Conservation (phyloP, 2,797 vertebrate species). For the Spheniscus humboldti region DNA sequence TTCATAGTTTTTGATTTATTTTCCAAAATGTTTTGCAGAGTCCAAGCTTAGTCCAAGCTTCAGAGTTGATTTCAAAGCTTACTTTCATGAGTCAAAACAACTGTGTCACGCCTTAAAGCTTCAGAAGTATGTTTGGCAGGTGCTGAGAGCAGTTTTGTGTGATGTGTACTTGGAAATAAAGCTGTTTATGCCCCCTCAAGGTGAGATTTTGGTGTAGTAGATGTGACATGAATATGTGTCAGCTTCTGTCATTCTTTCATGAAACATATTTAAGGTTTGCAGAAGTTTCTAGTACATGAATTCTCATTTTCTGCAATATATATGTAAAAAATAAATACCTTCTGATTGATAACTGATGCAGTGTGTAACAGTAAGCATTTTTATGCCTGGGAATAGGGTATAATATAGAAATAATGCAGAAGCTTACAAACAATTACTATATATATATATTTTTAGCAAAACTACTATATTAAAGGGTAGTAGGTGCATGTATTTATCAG, state of each 20-base stretch:
- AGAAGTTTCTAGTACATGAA: not conserved
- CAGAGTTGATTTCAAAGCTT: not conserved
- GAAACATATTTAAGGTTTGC: not conserved
- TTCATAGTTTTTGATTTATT: not conserved
- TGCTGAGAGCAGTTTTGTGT: not conserved
- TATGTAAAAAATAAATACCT: not conserved
- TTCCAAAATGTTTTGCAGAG: not conserved
- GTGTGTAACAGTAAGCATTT: not conserved
- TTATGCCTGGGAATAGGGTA: not conserved
- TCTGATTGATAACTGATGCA: accelerated
- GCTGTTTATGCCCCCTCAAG: not conserved
- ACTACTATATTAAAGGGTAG: not conserved
- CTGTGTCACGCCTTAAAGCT: not conserved
- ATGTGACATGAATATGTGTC: not conserved
- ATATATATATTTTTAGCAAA: not conserved
- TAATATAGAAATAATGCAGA: not conserved
- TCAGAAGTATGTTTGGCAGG: not conserved
- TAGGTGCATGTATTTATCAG: not conserved
- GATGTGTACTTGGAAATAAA: not conserved
- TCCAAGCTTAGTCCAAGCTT: not conserved
- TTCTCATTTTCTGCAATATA: not conserved
- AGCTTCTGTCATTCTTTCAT: not conserved
- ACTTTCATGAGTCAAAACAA: not conserved
- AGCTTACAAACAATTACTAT: not conserved
- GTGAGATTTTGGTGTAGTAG: not conserved